These are phyloP conservation scores for Cecropterus lyciades DNA, from an alignment of 1,140 invertebrate species.

Conservation along the genomic window DNA sequence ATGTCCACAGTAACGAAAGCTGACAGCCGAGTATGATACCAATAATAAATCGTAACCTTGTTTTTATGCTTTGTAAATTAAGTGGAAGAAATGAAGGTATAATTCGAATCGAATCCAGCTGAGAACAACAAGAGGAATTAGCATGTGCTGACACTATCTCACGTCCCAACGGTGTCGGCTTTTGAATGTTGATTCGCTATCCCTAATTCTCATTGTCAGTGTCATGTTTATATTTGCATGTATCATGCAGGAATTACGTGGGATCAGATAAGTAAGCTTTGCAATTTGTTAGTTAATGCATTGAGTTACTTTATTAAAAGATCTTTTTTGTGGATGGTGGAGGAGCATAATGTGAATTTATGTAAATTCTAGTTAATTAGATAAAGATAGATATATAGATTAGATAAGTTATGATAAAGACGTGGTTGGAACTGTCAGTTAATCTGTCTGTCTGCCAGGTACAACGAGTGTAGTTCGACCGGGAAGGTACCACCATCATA, in stretches of 20 bases:
- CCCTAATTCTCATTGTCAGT: slow-evolving; percentile 34
- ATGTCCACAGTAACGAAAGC: too few relatives aligned
- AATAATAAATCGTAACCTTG: not conserved
- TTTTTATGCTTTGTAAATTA: not conserved
- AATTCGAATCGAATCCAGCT: slow-evolving; percentile 10
- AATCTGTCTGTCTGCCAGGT: too few relatives aligned
- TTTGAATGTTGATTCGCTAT: slow-evolving; percentile 33
- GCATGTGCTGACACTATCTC: slow-evolving; percentile 26
- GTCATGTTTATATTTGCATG: slow-evolving; percentile 36
- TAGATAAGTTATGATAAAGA: too few relatives aligned
- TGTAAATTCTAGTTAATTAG: too few relatives aligned
- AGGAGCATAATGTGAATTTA: too few relatives aligned
- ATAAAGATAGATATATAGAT: too few relatives aligned
- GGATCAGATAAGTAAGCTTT: slow-evolving; percentile 11
- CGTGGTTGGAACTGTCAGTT: too few relatives aligned
- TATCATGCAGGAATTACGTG: slow-evolving; percentile 30
- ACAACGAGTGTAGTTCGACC: too few relatives aligned
- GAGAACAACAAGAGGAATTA: slow-evolving; percentile 31
- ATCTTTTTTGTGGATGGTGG: too few relatives aligned
- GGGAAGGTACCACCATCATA: too few relatives aligned
- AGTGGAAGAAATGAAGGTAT: slow-evolving; percentile 7
- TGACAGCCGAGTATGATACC: too few relatives aligned
- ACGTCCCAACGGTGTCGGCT: slow-evolving; percentile 16
- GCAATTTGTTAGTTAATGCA: not conserved
- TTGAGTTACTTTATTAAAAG: not conserved